phyloP scores from a whole-genome alignment of 2,888 invertebrate genomes.

The Eupithecia subumbrata region DNA sequence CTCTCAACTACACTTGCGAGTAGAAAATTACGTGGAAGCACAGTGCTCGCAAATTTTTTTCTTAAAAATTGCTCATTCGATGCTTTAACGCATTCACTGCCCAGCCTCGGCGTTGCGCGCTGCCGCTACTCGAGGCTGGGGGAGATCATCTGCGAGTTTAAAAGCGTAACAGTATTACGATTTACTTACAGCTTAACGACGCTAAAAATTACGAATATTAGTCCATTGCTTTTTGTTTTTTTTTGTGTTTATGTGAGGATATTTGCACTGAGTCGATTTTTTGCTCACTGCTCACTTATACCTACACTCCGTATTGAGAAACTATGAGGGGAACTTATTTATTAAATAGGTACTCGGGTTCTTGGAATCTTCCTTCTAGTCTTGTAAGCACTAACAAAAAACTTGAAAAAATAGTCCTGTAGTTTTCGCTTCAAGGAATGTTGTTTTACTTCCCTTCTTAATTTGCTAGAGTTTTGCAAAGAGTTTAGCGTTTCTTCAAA shows the following conservation, averaged over 20 bases:
- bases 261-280: neutral
- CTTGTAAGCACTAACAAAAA: neutral
- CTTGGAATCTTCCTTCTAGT: neutral
- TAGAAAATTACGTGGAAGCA: neutral
- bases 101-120: no score
- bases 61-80: neutral
- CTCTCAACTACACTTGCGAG: neutral
- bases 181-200: neutral
- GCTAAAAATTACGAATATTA: neutral
- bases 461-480: neutral
- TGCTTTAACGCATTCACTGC: no score
- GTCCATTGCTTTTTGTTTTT: neutral
- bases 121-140: no score
- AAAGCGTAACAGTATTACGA: neutral
- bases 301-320: no score
- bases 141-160: no score
- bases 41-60: neutral
- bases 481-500: neutral
- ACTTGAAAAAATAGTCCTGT: no score
- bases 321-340: neutral
- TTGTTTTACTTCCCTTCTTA: neutral
- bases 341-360: neutral
- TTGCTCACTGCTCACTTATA: no score
- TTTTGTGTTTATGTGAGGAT: neutral
- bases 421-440: neutral